phyloP scores from a whole-genome alignment of 53 echinoderm and acorn worm genomes.

The Arbacia lixula region DNA sequence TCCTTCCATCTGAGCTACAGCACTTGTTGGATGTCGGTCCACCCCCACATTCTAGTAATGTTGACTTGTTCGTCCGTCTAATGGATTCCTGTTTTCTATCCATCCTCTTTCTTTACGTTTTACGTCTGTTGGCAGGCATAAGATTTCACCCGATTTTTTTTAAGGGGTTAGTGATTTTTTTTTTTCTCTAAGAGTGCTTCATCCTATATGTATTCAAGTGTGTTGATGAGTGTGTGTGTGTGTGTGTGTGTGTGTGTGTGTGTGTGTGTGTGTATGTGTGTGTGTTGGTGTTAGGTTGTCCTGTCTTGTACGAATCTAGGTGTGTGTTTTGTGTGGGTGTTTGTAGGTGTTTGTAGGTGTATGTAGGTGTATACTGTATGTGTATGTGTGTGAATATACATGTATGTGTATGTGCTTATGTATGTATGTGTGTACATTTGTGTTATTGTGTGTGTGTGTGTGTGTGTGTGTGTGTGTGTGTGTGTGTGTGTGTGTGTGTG shows the following conservation, averaged over 20 bases:
- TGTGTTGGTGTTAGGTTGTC: conserved; percentile 15
- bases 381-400: too few species aligned
- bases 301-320: too few species aligned
- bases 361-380: too few species aligned
- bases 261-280: background rate
- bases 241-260: too few species aligned
- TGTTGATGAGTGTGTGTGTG: too few species aligned
- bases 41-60: conserved; percentile 4
- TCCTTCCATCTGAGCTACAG: background rate
- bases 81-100: conserved; percentile 30
- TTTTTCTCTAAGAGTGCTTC: background rate
- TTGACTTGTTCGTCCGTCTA: conserved; percentile 19
- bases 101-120: conserved; percentile 1
- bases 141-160: conserved; percentile 40
- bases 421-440: too few species aligned
- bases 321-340: too few species aligned
- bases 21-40: conserved; percentile 39
- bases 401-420: too few species aligned
- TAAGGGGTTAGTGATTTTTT: background rate
- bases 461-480: too few species aligned
- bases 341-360: too few species aligned
- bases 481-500: too few species aligned
- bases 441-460: too few species aligned
- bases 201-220: background rate
- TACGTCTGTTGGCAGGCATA: conserved; percentile 20